Conservation (phyloP, 2,113 vertebrate genomes). For the Dascyllus trimaculatus region DNA sequence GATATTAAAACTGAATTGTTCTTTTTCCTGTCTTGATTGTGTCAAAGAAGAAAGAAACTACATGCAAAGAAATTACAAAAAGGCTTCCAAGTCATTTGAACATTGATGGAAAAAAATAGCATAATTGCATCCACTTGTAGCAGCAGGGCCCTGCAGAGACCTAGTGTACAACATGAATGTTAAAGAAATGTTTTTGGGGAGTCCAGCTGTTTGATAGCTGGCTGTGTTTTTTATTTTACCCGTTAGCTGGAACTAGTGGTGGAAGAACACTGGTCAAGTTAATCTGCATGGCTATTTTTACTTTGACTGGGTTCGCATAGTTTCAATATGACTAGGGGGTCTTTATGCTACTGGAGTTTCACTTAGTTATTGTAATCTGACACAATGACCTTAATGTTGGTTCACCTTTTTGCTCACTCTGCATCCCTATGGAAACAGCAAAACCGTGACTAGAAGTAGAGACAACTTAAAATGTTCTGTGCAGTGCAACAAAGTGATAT, state of each 20-base stretch:
- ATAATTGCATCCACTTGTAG: constrained; percentile 19
- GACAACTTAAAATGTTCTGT: too few species aligned
- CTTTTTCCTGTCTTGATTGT: not conserved
- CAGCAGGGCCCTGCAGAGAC: not conserved
- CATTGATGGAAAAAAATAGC: not conserved
- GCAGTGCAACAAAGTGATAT: too few species aligned
- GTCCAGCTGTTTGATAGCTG: not conserved
- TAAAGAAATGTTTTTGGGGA: not conserved
- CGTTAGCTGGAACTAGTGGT: not conserved
- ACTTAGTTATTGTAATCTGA: too few species aligned
- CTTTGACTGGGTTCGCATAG: not conserved
- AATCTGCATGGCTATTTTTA: not conserved
- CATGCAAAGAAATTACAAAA: not conserved
- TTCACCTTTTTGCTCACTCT: too few species aligned
- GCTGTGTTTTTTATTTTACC: not conserved
- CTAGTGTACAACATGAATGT: not conserved
- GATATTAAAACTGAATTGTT: not conserved
- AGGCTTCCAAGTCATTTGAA: not conserved
- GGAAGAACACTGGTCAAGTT: not conserved
- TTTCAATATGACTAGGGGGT: not conserved
- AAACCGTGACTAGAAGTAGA: too few species aligned
- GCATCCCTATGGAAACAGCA: too few species aligned
- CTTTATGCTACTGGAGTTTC: too few species aligned
- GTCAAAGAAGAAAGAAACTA: not conserved
- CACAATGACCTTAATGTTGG: too few species aligned